Percentiles rank a stretch among this genome's conserved stretches.
phyloP scores from a whole-genome alignment of 2,888 invertebrate genomes.

The Teinopalpus imperialis region DNA sequence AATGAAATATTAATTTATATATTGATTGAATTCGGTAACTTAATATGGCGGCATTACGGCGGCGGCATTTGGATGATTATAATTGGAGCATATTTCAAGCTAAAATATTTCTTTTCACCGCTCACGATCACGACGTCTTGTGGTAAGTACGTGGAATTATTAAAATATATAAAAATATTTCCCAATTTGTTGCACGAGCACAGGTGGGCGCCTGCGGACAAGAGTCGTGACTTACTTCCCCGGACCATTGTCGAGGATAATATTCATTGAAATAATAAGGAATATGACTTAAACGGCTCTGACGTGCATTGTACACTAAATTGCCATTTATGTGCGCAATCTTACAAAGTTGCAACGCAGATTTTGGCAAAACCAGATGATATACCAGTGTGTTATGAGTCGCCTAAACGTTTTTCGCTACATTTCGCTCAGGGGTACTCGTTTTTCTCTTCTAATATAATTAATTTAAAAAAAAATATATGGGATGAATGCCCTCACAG shows the following conservation, averaged over 20 bases:
- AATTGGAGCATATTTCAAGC: slow-evolving; percentile 14
- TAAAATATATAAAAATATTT: slow-evolving; percentile 53
- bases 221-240: slow-evolving; percentile 73
- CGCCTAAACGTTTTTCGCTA: too few relatives aligned
- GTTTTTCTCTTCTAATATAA: too few relatives aligned
- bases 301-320: slow-evolving; percentile 52
- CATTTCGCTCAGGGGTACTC: too few relatives aligned
- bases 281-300: slow-evolving; percentile 48
- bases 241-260: slow-evolving; percentile 43
- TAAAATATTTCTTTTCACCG: slow-evolving; percentile 43
- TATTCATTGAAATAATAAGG: slow-evolving; percentile 54
- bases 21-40: slow-evolving; percentile 1
- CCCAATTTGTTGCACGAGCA: slow-evolving; percentile 54
- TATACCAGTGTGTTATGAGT: too few relatives aligned
- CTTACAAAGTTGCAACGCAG: slow-evolving; percentile 25
- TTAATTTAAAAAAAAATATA: too few relatives aligned
- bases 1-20: background rate
- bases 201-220: slow-evolving; percentile 71
- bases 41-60: slow-evolving; percentile 8
- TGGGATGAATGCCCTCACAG: too few relatives aligned
- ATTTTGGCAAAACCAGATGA: slow-evolving; percentile 2
- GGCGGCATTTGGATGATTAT: too few relatives aligned
- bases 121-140: slow-evolving; percentile 48
- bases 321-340: slow-evolving; percentile 53
- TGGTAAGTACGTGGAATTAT: slow-evolving; percentile 61